A percentile compares a stretch with the other conserved stretches of the same genome.
Conservation (phyloP, 2,113 vertebrate species). For the Noctilio leporinus region DNA sequence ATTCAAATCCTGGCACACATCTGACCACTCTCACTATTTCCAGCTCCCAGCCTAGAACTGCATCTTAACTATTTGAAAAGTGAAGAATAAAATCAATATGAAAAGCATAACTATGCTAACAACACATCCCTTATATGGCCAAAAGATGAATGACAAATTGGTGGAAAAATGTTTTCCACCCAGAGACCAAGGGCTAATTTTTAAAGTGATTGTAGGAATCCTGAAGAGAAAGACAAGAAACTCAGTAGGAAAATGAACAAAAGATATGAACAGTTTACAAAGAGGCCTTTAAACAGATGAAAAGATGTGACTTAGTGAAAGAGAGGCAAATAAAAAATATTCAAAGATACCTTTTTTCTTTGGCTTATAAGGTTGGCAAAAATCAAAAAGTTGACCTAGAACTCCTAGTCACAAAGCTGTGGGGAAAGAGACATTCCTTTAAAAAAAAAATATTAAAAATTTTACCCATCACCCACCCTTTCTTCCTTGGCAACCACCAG, state of each 20-base stretch:
- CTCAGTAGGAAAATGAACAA: neutral
- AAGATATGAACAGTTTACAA: neutral
- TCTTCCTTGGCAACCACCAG: too few species aligned
- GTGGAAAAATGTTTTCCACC: neutral
- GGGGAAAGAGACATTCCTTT: too few species aligned
- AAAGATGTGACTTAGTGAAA: neutral
- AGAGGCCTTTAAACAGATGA: neutral
- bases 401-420: neutral
- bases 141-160: neutral
- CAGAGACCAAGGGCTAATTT: neutral
- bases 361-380: neutral
- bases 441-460: too few species aligned
- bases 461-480: neutral
- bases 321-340: neutral
- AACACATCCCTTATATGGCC: neutral
- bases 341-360: neutral
- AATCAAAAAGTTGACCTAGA: neutral
- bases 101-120: neutral
- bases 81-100: neutral
- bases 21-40: neutral
- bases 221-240: neutral
- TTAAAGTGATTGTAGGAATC: neutral
- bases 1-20: neutral
- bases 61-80: neutral
- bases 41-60: neutral